Conservation (phyloP, 2,113 vertebrate genomes). For the Setophaga petechia region DNA sequence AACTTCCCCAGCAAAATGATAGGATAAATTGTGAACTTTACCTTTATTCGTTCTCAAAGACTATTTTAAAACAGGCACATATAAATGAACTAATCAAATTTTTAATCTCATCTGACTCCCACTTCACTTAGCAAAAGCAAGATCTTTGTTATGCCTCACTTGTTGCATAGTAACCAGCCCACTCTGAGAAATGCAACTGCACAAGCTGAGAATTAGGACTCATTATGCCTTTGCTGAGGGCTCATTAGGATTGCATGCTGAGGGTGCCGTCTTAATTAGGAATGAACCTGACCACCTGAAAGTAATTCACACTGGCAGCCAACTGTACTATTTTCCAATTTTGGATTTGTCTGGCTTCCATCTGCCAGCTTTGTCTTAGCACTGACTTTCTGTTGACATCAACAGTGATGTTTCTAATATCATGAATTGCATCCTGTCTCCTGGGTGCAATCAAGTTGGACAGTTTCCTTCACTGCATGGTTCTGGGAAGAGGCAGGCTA, state of each 20-base stretch:
- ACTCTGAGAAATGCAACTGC: constrained; percentile 6
- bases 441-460: not conserved
- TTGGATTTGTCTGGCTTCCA: constrained; percentile 48
- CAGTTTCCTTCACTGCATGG: not conserved
- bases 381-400: constrained; percentile 27
- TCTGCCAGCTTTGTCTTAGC: constrained; percentile 54
- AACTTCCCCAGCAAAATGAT: not conserved
- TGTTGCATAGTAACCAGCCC: constrained; percentile 30
- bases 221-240: constrained; percentile 34
- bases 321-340: constrained; percentile 60
- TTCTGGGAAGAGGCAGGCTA: not conserved
- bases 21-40: not conserved
- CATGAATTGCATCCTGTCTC: constrained; percentile 12
- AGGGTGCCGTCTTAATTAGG: constrained; percentile 62
- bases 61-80: not conserved
- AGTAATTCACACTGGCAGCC: constrained; percentile 65
- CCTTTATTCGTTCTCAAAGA: not conserved
- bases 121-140: constrained; percentile 3
- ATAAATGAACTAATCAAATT: not conserved
- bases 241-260: constrained; percentile 50
- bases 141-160: constrained; percentile 12
- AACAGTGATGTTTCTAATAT: not conserved
- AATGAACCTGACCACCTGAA: constrained; percentile 69
- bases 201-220: constrained; percentile 48
- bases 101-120: constrained; percentile 6